Conservation (phyloP, 2,888 invertebrate species). For the Dinocampus coccinellae region DNA sequence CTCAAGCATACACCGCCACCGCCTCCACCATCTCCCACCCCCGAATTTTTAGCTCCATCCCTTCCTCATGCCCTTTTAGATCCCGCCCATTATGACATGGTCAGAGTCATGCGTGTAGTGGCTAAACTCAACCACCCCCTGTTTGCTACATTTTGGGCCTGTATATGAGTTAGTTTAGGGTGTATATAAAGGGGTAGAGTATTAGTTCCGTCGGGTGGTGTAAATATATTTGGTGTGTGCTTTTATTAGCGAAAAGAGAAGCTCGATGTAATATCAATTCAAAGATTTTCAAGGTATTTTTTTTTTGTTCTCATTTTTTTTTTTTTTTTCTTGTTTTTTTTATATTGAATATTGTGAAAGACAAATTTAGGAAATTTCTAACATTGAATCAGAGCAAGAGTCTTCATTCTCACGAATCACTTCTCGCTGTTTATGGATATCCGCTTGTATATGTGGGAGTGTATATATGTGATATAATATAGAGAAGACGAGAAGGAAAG, state of each 20-base stretch:
- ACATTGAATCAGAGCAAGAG: slow-evolving; percentile 9
- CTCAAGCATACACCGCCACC: slow-evolving; percentile 29
- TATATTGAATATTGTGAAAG: not conserved
- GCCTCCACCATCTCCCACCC: slow-evolving; percentile 26
- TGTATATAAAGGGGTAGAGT: no score
- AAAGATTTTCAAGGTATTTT: not conserved
- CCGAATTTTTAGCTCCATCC: slow-evolving; percentile 34
- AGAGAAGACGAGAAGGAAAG: slow-evolving; percentile 31
- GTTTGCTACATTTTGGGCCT: no score
- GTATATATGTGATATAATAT: not conserved
- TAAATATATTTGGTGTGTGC: no score
- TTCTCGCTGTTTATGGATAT: slow-evolving; percentile 11
- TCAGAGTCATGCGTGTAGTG: slow-evolving; percentile 8
- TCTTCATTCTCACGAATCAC: slow-evolving; percentile 21
- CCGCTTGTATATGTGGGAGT: slow-evolving; percentile 8
- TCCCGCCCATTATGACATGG: slow-evolving; percentile 41
- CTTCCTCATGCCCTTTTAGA: slow-evolving; percentile 45
- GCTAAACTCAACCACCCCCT: no score
- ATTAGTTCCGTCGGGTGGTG: no score
- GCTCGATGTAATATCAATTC: not conserved
- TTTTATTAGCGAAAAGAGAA: no score
- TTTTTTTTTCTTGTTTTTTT: not conserved
- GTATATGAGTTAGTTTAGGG: no score
- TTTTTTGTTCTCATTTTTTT: not conserved
- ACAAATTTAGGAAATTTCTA: not conserved